Conservation (phyloP, 2,797 vertebrate genomes). For the Merluccius polli region DNA sequence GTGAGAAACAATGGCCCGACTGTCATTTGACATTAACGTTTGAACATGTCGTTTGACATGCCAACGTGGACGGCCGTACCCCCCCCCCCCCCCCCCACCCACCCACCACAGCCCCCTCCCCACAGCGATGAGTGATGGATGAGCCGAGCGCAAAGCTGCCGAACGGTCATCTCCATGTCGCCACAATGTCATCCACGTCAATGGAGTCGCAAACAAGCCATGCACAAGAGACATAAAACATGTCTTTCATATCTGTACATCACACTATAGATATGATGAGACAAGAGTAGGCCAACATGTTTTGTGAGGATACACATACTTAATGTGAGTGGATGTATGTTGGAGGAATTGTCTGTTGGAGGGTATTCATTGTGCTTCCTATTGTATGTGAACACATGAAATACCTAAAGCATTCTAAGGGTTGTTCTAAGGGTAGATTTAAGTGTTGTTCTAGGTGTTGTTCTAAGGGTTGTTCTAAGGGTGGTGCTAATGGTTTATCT, state of each 20-base stretch:
- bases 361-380: background rate
- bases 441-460: background rate
- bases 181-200: constrained; percentile 8
- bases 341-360: background rate
- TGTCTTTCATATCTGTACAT: background rate
- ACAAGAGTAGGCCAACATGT: too few species aligned
- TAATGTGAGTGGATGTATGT: background rate
- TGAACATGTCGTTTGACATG: too few species aligned
- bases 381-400: background rate
- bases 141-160: constrained; percentile 15
- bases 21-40: constrained; percentile 17
- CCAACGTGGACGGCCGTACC: background rate
- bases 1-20: background rate
- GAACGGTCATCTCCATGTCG: background rate
- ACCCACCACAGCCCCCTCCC: too few species aligned
- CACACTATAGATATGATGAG: background rate
- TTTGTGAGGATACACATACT: too few species aligned
- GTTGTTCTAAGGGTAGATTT: background rate
- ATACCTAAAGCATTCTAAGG: background rate
- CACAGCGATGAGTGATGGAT: background rate
- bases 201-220: background rate
- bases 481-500: too few species aligned
- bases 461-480: background rate
- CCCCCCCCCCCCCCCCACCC: background rate
- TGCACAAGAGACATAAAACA: too few species aligned